Percentiles rank a stretch among this genome's conserved stretches.
Conservation (phyloP, 2,797 vertebrate species). For the Spinus pinus region DNA sequence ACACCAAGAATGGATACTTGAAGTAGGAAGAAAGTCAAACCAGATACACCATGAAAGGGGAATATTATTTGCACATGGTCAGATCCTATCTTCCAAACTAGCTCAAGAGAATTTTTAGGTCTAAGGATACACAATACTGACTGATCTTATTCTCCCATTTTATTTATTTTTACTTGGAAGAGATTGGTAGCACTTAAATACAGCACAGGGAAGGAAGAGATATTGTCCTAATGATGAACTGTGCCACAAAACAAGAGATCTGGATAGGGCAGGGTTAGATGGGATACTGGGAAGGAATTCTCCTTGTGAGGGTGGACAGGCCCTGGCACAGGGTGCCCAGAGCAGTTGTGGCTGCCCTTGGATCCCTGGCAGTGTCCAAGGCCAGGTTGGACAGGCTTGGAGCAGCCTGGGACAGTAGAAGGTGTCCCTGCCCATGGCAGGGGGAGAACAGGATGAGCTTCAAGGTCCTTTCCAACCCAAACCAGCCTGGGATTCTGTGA, state of each 20-base stretch:
- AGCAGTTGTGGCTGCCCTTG: background rate
- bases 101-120: background rate
- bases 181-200: background rate
- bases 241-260: background rate
- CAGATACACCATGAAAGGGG: background rate
- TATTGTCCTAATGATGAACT: background rate
- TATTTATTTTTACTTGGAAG: background rate
- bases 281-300: background rate
- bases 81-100: background rate
- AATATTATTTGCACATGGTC: background rate
- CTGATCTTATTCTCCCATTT: background rate
- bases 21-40: background rate
- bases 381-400: rapidly evolving
- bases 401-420: rapidly evolving
- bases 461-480: background rate
- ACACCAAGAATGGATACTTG: rapidly evolving
- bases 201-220: background rate
- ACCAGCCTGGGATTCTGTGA: background rate
- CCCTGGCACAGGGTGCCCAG: background rate
- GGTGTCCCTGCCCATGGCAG: background rate
- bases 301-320: rapidly evolving
- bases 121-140: background rate
- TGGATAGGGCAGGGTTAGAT: background rate
- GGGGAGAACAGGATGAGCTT: background rate
- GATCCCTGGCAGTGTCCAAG: background rate